These are phyloP conservation scores for Eupithecia vulgata DNA, from an alignment of 2,888 invertebrate genomes.

Conservation along the genomic window DNA sequence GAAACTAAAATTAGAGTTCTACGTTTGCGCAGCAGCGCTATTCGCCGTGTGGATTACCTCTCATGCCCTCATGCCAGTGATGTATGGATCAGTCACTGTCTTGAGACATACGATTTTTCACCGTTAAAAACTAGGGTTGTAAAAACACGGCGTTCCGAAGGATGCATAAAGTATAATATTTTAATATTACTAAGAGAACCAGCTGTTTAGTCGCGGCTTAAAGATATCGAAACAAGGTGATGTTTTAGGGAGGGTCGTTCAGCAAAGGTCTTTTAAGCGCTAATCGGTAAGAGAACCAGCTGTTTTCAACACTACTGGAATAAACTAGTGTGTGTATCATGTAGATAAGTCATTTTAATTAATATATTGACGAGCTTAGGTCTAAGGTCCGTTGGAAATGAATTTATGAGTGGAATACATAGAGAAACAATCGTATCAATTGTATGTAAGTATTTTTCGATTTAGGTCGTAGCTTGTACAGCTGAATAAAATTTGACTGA, in stretches of 20 bases:
- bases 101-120: no score
- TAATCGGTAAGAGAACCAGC: neutral
- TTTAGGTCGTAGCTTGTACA: slow-evolving; percentile 9
- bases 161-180: no score
- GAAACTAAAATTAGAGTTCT: no score
- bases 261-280: neutral
- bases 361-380: slow-evolving; percentile 60
- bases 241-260: neutral
- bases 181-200: no score
- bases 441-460: slow-evolving; percentile 27
- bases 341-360: slow-evolving; percentile 54
- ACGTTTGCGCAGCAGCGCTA: no score
- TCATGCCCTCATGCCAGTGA: no score
- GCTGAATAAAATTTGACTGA: no score
- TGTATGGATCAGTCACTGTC: no score
- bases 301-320: slow-evolving; percentile 5
- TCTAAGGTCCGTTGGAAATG: slow-evolving; percentile 49
- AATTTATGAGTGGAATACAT: slow-evolving; percentile 50
- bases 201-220: no score
- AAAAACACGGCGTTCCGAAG: no score
- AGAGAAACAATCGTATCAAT: slow-evolving; percentile 35
- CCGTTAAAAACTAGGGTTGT: no score
- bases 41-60: no score
- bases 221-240: neutral
- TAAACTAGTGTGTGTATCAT: slow-evolving; percentile 37